Evolutionary conservation across 2,888 invertebrate species (phyloP).

Genomic region (Opisthograptis luteolata): DNA sequence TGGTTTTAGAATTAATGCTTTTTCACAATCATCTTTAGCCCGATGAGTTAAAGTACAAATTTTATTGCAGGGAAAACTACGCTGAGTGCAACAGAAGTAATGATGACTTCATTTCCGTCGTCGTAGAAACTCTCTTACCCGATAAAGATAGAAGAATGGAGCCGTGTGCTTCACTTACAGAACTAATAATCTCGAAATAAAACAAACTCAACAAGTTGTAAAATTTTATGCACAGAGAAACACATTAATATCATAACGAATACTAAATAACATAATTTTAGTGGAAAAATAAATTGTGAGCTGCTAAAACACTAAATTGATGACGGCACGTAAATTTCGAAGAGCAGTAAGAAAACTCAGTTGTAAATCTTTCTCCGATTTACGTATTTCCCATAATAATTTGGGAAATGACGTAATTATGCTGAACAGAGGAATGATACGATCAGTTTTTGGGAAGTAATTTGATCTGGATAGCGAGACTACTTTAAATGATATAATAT

Average conservation of each 20-base stretch:
- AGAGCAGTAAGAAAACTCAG: slow-evolving; percentile 34
- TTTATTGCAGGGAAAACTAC: neutral
- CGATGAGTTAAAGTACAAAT: neutral
- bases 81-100: neutral
- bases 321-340: slow-evolving; percentile 31
- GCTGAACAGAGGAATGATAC: slow-evolving; percentile 10
- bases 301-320: slow-evolving; percentile 38
- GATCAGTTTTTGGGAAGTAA: slow-evolving; percentile 20
- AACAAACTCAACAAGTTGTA: slow-evolving; percentile 22
- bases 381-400: slow-evolving; percentile 37
- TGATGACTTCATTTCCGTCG: slow-evolving; percentile 13
- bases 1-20: neutral
- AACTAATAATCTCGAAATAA: slow-evolving; percentile 26
- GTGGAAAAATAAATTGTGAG: slow-evolving; percentile 36
- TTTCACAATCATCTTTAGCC: neutral
- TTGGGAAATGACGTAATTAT: slow-evolving; percentile 33
- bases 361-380: slow-evolving; percentile 40
- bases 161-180: slow-evolving; percentile 20
- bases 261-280: slow-evolving; percentile 32
- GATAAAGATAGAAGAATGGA: slow-evolving; percentile 10
- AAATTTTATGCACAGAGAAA: slow-evolving; percentile 25
- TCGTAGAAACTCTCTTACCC: slow-evolving; percentile 6
- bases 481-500: too few relatives aligned
- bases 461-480: neutral
- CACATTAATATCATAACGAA: slow-evolving; percentile 30